Conservation (phyloP, 2,797 vertebrate species). For the Thamnophis elegans region DNA sequence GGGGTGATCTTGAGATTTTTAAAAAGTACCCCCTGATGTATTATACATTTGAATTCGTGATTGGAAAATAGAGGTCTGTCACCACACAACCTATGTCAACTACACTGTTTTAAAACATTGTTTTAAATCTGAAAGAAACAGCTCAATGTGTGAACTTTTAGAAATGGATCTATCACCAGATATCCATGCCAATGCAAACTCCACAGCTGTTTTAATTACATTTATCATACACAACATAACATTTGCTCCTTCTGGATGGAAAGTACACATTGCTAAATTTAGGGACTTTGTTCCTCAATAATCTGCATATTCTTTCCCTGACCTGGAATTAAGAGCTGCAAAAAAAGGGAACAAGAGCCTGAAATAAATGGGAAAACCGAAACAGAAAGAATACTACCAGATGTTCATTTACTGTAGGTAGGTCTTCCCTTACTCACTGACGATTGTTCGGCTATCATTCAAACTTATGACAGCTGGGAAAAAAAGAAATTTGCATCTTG, state of each 20-base stretch:
- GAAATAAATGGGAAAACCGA: neutral
- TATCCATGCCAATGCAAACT: neutral
- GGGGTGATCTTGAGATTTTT: neutral
- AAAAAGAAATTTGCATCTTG: neutral
- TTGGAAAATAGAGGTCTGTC: neutral
- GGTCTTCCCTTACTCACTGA: neutral
- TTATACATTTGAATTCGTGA: neutral
- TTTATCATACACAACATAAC: neutral
- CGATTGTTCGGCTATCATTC: neutral
- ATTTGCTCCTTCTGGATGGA: neutral
- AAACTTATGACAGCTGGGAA: neutral
- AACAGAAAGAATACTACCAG: neutral
- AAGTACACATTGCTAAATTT: neutral
- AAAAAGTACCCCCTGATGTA: neutral
- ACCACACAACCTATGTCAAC: neutral
- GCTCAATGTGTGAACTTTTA: neutral
- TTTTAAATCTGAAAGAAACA: neutral
- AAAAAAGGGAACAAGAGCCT: neutral
- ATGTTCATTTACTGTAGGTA: neutral
- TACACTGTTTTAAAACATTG: neutral
- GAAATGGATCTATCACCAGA: neutral
- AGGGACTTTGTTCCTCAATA: neutral
- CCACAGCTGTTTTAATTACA: neutral
- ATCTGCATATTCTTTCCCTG: neutral
- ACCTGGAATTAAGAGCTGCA: neutral